phyloP scores from a whole-genome alignment of 2,888 invertebrate species.

The Drosophila mimetica region DNA sequence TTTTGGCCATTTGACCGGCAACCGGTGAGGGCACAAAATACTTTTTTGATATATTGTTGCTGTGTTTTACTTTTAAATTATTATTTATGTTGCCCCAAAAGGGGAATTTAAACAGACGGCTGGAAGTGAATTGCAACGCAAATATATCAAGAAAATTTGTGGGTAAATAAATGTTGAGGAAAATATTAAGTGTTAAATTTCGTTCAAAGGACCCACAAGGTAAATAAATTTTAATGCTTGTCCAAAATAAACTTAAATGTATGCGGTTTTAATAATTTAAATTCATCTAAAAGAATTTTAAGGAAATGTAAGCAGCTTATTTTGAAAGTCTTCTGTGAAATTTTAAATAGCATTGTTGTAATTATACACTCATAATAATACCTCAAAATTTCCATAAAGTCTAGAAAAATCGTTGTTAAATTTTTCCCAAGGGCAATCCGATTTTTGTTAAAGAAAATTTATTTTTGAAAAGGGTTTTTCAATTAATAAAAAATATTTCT shows the following conservation, averaged over 20 bases:
- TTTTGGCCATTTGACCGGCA: constrained; percentile 31
- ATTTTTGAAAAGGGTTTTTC: no score
- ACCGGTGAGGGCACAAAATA: constrained; percentile 37
- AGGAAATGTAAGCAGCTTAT: no score
- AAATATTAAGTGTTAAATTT: constrained; percentile 11
- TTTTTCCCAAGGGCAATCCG: no score
- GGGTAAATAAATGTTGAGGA: constrained; percentile 3
- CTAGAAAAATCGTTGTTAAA: no score
- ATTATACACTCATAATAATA: no score
- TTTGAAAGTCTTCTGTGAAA: no score
- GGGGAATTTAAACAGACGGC: not conserved
- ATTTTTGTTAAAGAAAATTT: no score
- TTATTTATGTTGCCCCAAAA: constrained; percentile 17
- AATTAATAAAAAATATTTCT: no score
- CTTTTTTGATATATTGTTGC: constrained; percentile 7
- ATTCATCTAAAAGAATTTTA: no score
- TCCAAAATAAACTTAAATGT: not conserved
- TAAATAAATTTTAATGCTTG: constrained; percentile 1
- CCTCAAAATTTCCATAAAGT: no score
- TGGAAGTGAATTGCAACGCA: not conserved
- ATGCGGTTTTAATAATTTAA: no score
- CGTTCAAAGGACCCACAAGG: not conserved
- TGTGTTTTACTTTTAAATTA: constrained; percentile 12
- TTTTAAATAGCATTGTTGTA: no score
- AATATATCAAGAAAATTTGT: not conserved